phyloP scores from a whole-genome alignment of 2,797 vertebrate species.

The Otolemur crassicaudatus region DNA sequence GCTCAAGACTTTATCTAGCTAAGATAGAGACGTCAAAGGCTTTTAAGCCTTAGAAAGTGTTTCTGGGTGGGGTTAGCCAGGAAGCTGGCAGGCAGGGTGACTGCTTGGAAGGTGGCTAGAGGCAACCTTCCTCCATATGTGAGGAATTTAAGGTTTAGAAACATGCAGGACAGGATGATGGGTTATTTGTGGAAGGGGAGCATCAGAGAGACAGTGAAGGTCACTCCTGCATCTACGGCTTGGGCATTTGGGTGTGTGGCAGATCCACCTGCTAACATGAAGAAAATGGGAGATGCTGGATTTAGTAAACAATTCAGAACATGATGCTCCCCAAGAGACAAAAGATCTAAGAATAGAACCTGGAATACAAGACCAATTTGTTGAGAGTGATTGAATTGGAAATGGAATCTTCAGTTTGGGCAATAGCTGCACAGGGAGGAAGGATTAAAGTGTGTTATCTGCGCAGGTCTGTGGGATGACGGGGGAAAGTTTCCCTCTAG shows the following conservation, averaged over 20 bases:
- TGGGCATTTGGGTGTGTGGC: neutral
- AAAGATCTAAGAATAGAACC: neutral
- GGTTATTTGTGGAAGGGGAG: neutral
- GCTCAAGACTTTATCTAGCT: no score
- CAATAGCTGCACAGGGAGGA: neutral
- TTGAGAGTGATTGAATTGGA: neutral
- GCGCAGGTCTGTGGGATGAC: neutral
- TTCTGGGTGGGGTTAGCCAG: neutral
- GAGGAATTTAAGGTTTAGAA: neutral
- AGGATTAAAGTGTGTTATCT: neutral
- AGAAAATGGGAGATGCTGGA: neutral
- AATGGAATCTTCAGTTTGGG: neutral
- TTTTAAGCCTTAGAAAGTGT: neutral
- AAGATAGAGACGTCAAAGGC: neutral
- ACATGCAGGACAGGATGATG: fast-evolving
- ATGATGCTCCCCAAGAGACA: neutral
- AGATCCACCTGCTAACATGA: neutral
- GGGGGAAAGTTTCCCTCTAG: no score
- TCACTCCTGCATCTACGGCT: neutral
- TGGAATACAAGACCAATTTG: neutral
- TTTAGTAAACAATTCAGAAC: neutral
- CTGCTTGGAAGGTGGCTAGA: neutral
- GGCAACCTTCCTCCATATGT: neutral
- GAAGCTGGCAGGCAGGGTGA: neutral
- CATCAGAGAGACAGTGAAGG: fast-evolving